Evolutionary conservation across 1,140 invertebrate genomes (phyloP).

Genomic region (Pseudomyrmex dendroicus): DNA sequence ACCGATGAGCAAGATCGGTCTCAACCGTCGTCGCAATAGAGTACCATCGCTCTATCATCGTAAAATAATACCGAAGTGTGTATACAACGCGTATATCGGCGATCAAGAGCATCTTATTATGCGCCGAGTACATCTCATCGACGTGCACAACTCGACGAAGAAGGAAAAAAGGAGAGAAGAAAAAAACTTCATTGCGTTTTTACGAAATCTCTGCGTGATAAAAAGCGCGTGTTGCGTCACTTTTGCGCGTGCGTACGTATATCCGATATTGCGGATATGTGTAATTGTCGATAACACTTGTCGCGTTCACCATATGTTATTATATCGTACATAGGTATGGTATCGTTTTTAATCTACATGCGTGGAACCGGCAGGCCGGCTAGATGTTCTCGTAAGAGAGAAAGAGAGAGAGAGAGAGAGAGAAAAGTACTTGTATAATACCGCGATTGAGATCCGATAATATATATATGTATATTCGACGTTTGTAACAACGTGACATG

Average conservation of each 20-base stretch:
- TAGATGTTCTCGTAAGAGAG: slow-evolving; percentile 47
- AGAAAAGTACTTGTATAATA: not conserved
- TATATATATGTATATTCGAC: not conserved
- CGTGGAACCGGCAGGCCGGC: slow-evolving; percentile 71
- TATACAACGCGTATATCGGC: slow-evolving; percentile 48
- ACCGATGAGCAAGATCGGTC: too few relatives aligned
- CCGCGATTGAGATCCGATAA: not conserved
- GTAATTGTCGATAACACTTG: slow-evolving; percentile 41
- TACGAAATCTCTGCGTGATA: slow-evolving; percentile 56
- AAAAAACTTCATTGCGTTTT: slow-evolving; percentile 21
- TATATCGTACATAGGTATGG: slow-evolving; percentile 55
- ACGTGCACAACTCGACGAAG: slow-evolving; percentile 11
- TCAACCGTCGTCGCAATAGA: too few relatives aligned
- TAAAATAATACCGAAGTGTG: slow-evolving; percentile 38
- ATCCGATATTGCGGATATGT: slow-evolving; percentile 12
- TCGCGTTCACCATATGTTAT: slow-evolving; percentile 23
- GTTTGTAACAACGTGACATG: too few relatives aligned
- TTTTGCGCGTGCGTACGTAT: not conserved
- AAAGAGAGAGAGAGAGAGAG: too few relatives aligned
- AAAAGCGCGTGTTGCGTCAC: slow-evolving; percentile 3
- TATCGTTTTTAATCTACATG: slow-evolving; percentile 66
- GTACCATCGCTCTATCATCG: too few relatives aligned
- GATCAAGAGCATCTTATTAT: too few relatives aligned
- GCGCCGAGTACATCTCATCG: slow-evolving; percentile 13
- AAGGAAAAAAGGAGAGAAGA: not conserved